Evolutionary conservation across 2,888 invertebrate genomes (phyloP).

Genomic region (Lycia hirtaria): DNA sequence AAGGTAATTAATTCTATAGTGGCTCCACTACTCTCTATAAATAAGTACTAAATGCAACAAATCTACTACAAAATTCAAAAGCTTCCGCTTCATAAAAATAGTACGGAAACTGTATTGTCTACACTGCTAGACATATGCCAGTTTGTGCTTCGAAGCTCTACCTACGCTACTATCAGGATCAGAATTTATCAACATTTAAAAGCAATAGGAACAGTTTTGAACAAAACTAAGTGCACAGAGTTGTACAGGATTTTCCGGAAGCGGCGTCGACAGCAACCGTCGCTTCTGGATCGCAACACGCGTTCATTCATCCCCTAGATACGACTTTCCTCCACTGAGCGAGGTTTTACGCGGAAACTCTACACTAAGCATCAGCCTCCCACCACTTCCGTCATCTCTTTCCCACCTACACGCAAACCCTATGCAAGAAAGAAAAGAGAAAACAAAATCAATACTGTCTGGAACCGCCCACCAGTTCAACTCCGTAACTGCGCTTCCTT

Average conservation of each 20-base stretch:
- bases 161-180: slow-evolving; percentile 21
- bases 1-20: background rate
- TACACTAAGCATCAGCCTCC: slow-evolving; percentile 75
- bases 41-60: no score
- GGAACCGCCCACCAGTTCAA: slow-evolving; percentile 80
- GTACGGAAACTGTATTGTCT: background rate
- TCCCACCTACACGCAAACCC: slow-evolving; percentile 57
- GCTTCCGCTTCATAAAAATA: background rate
- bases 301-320: slow-evolving; percentile 83
- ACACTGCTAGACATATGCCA: background rate
- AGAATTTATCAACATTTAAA: slow-evolving; percentile 43
- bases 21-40: background rate
- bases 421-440: slow-evolving; percentile 65
- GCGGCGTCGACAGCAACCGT: slow-evolving; percentile 82
- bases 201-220: slow-evolving; percentile 63
- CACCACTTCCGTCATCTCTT: slow-evolving; percentile 62
- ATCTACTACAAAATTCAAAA: background rate
- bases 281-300: slow-evolving; percentile 83
- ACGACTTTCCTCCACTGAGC: slow-evolving; percentile 64
- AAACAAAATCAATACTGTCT: slow-evolving; percentile 84
- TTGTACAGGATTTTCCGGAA: slow-evolving; percentile 83
- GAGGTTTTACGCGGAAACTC: slow-evolving; percentile 78
- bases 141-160: background rate
- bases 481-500: slow-evolving; percentile 83
- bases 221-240: slow-evolving; percentile 79